Conservation (phyloP, 2,113 vertebrate species). For the Macrotis lagotis region DNA sequence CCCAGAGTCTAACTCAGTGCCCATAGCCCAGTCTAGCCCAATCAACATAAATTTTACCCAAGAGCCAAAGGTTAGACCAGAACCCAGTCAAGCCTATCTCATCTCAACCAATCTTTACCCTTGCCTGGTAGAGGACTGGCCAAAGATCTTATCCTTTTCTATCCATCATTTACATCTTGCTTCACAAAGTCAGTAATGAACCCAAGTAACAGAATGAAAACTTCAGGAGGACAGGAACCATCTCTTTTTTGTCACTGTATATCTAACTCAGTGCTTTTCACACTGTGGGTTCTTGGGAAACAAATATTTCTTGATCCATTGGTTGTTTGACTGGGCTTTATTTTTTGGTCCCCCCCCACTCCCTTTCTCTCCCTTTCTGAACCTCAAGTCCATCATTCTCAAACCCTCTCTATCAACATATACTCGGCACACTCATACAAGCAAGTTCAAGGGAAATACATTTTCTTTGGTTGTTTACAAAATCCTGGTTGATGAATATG, state of each 20-base stretch:
- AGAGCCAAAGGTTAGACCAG: not conserved
- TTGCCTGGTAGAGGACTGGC: not conserved
- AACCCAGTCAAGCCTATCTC: not conserved
- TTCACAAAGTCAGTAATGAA: slow-evolving; percentile 16
- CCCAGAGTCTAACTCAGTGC: not conserved
- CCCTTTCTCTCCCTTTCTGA: not conserved
- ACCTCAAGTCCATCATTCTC: not conserved
- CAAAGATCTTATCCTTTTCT: slow-evolving; percentile 66
- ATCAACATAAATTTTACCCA: not conserved
- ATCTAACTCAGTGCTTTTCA: too few species aligned
- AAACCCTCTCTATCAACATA: not conserved
- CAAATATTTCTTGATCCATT: not conserved
- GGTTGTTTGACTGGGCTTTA: not conserved
- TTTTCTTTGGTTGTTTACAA: not conserved
- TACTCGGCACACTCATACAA: not conserved
- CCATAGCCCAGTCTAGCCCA: not conserved
- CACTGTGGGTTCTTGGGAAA: not conserved
- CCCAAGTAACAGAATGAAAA: too few species aligned
- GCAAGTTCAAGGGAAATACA: not conserved
- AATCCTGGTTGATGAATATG: not conserved
- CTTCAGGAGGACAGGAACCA: not conserved
- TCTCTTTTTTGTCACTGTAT: not conserved
- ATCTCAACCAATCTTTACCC: not conserved
- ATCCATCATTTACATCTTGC: slow-evolving; percentile 63
- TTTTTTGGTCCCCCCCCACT: slow-evolving; percentile 18